Evolutionary conservation across 2,797 vertebrate species (phyloP).

Genomic region (Huso huso): DNA sequence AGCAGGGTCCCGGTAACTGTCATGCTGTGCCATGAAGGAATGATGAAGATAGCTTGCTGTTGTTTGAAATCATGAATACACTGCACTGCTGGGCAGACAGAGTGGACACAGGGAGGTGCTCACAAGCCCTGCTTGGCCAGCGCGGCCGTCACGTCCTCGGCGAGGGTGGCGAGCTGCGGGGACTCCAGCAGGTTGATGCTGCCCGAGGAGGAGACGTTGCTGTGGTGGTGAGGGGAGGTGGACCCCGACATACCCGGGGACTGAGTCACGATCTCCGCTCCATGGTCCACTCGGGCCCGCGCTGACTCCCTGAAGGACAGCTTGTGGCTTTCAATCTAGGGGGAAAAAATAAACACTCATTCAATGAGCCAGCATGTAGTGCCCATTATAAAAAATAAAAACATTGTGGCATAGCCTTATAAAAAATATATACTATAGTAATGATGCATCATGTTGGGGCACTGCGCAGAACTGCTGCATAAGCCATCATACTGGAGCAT

Average conservation of each 20-base stretch:
- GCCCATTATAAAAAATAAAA: too few species aligned
- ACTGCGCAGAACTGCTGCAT: too few species aligned
- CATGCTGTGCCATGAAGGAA: slow-evolving; percentile 40
- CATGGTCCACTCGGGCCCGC: slow-evolving; percentile 87
- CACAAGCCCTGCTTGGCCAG: slow-evolving; percentile 98
- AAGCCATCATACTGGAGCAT: too few species aligned
- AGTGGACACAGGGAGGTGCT: slow-evolving; percentile 40
- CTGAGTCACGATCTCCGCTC: slow-evolving; percentile 81
- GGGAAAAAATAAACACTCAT: too few species aligned
- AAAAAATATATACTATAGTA: too few species aligned
- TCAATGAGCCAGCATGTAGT: too few species aligned
- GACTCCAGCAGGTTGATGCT: slow-evolving; percentile 94
- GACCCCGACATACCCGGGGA: slow-evolving; percentile 74
- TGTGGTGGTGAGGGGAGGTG: slow-evolving; percentile 81
- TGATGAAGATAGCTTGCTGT: background rate
- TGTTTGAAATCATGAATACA: slow-evolving; percentile 4
- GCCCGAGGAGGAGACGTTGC: slow-evolving; percentile 91
- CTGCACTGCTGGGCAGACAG: slow-evolving; percentile 12
- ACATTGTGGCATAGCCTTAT: too few species aligned
- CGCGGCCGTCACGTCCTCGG: slow-evolving; percentile 92
- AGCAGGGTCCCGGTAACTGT: slow-evolving; percentile 20
- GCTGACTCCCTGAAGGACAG: slow-evolving; percentile 80
- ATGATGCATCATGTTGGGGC: too few species aligned
- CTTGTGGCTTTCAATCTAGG: slow-evolving; percentile 93
- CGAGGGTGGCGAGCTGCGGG: slow-evolving; percentile 87